phyloP scores from a whole-genome alignment of 2,797 vertebrate genomes.

The Falco naumanni region DNA sequence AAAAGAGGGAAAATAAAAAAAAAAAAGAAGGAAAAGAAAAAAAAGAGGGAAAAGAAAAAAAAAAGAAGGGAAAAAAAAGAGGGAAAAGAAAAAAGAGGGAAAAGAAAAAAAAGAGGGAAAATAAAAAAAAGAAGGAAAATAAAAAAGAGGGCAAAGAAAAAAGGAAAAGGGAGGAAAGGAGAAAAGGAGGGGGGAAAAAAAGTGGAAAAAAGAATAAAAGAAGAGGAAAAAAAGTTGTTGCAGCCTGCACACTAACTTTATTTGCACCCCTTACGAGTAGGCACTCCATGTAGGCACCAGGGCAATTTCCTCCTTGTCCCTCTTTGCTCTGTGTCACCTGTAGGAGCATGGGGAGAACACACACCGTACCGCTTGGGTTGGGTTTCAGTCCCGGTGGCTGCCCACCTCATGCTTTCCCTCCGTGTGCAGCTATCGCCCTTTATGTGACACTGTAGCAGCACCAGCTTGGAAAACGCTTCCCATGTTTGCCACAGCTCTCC shows the following conservation, averaged over 20 bases:
- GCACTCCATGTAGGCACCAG: fast-evolving
- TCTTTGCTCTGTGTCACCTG: not conserved
- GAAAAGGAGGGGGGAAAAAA: fast-evolving
- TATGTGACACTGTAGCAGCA: not conserved
- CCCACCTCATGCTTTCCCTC: not conserved
- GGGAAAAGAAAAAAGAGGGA: fast-evolving
- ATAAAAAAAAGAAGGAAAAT: no score
- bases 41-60: not conserved
- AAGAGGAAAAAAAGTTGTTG: not conserved
- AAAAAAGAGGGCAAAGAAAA: not conserved
- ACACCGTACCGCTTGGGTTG: fast-evolving
- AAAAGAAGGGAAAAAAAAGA: not conserved
- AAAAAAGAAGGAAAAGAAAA: no score
- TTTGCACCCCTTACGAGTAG: not conserved
- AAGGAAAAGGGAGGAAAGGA: fast-evolving
- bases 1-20: no score
- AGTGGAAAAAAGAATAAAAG: fast-evolving
- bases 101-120: not conserved
- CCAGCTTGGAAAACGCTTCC: not conserved
- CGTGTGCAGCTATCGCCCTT: not conserved
- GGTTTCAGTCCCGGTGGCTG: not conserved
- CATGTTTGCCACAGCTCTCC: fast-evolving
- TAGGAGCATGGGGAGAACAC: not conserved
- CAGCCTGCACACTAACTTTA: not conserved
- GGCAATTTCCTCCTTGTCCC: not conserved